These are phyloP conservation scores for Eupithecia centaureata DNA, from an alignment of 2,888 invertebrate species.

Conservation along the genomic window DNA sequence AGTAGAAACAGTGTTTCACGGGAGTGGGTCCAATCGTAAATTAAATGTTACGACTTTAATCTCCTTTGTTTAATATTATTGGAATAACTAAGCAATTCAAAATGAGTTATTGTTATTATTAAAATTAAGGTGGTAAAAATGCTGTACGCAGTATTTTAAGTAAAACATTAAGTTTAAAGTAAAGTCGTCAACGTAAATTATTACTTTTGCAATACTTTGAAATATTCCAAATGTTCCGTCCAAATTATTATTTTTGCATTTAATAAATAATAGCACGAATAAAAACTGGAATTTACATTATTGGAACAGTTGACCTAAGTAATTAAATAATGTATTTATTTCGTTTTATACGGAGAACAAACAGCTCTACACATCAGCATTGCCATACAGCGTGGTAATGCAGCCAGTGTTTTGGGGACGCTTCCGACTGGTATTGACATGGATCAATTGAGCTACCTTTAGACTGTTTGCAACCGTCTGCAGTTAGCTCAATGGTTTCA, in stretches of 20 bases:
- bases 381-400: too few species aligned
- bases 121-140: conserved; percentile 22
- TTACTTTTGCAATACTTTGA: background rate
- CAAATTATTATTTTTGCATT: background rate
- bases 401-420: too few species aligned
- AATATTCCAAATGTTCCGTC: background rate
- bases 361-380: too few species aligned
- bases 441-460: too few species aligned
- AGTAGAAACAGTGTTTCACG: conserved; percentile 12
- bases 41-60: conserved; percentile 16
- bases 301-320: too few species aligned
- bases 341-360: too few species aligned
- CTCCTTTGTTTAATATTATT: conserved; percentile 26
- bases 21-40: conserved; percentile 22
- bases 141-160: background rate
- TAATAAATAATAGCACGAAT: too few species aligned
- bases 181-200: background rate
- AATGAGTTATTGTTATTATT: conserved; percentile 31
- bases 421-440: too few species aligned
- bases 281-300: too few species aligned
- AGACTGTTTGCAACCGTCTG: too few species aligned
- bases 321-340: too few species aligned
- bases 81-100: conserved; percentile 13
- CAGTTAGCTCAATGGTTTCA: too few species aligned
- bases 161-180: background rate